Evolutionary conservation across 2,888 invertebrate genomes (phyloP), one percentile per base, ranked within the genome.

Genomic region (Drosophila tanythrix): DNA sequence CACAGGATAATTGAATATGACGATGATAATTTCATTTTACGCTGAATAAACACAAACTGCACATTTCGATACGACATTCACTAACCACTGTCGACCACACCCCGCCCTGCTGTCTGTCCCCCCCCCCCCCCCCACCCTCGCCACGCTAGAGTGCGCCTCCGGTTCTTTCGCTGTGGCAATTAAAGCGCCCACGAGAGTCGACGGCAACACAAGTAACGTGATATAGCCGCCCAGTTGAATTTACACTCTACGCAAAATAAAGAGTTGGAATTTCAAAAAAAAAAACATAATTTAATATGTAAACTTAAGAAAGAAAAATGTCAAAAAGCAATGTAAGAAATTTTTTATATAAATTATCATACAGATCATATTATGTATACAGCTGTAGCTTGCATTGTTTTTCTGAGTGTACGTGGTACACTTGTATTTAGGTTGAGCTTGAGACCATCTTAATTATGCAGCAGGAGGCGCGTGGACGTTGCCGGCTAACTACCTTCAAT

Each of bases 21-120:
- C 78, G 87, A 83, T 87, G 83, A 88, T 88, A 88, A 88, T 88
- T 88, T 84, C 76, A 88, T 90, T 88, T 84, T 81, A 84, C 89
- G 84, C 89, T 84, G 82, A 79, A 83, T 79, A 84, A 84, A 81
- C 87, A 84, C 82, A 82, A 86, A 82, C 83, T 85, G 82, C 85
- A 81, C 83, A 82, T 83, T 79, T 83, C 70, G 64, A 81, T 79
- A 77, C 74, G 74, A 78, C 67, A 72, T 58, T 56, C 59, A 60
- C 38, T 1, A 33, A n/a, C 46, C 36, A 18, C 46, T 25, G 46
- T 46, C 46, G 21, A 25, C 46, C 21, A 46, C 21, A 15, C 36
- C 8, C n/a, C 18, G 11, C 15, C 59, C 50, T 40, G 48, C 25
- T 50, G 53, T 53, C 56, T 13, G 7, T 25, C n/a, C 56, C n/a